phyloP scores from a whole-genome alignment of 2,113 vertebrate species.

The Galemys pyrenaicus region DNA sequence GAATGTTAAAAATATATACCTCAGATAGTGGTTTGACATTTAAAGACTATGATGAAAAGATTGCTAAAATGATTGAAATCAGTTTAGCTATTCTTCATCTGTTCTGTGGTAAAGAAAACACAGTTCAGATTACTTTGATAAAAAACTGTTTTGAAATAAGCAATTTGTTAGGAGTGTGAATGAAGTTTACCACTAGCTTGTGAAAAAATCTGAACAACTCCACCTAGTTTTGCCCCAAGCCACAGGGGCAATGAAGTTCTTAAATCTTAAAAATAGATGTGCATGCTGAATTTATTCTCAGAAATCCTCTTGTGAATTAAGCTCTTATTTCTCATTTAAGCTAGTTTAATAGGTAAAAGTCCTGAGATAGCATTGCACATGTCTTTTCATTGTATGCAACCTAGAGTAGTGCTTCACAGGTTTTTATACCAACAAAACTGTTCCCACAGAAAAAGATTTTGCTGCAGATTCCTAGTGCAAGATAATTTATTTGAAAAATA shows the following conservation, averaged over 20 bases:
- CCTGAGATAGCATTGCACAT: neutral
- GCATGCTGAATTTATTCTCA: conserved; percentile 8
- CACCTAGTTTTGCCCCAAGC: neutral
- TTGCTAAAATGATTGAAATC: conserved; percentile 34
- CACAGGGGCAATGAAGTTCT: neutral
- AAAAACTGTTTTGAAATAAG: conserved; percentile 38
- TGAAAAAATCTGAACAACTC: neutral
- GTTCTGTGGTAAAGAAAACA: conserved; percentile 29
- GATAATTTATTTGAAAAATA: conserved; percentile 28
- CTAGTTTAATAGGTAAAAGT: neutral
- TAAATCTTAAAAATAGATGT: conserved; percentile 31
- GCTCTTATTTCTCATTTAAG: conserved; percentile 1
- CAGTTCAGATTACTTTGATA: conserved; percentile 23
- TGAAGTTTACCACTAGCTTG: conserved; percentile 22
- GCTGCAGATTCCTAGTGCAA: neutral
- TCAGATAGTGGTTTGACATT: conserved; percentile 44
- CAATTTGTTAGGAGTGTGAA: neutral
- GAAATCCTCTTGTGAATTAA: conserved; percentile 43
- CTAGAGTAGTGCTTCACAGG: neutral
- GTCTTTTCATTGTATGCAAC: neutral
- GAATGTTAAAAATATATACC: conserved; percentile 56
- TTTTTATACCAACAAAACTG: neutral
- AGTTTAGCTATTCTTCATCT: conserved; percentile 41
- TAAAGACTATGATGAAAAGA: conserved; percentile 44
- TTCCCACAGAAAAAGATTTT: neutral